phyloP scores from a whole-genome alignment of 2,888 invertebrate species.

The Atethmia centrago region DNA sequence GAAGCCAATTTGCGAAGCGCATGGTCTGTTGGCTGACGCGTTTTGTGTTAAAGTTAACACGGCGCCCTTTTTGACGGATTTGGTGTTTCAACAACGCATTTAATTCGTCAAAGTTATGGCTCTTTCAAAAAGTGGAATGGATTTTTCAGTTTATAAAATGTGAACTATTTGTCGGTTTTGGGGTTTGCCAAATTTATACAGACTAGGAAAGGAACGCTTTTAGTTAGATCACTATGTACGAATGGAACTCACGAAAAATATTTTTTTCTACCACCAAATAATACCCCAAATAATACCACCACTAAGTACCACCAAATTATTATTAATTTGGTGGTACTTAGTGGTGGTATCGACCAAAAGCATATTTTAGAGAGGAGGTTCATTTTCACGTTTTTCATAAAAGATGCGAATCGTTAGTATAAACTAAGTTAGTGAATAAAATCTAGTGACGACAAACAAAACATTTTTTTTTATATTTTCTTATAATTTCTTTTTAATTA shows the following conservation, averaged over 20 bases:
- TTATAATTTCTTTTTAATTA: too few relatives aligned
- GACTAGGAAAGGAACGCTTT: neutral
- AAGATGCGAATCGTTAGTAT: neutral
- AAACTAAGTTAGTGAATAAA: conserved; percentile 5
- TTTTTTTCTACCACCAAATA: too few relatives aligned
- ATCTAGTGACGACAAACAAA: neutral
- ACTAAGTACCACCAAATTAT: too few relatives aligned
- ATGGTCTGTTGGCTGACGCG: conserved; percentile 56
- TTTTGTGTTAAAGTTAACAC: conserved; percentile 54
- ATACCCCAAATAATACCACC: too few relatives aligned
- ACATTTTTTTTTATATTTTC: too few relatives aligned
- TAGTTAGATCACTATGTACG: too few relatives aligned
- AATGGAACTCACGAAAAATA: neutral
- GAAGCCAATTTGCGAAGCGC: conserved; percentile 71
- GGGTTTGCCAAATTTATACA: neutral
- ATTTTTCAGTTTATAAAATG: conserved; percentile 2
- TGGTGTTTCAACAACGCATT: conserved; percentile 36
- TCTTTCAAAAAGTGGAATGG: neutral
- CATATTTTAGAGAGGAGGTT: neutral
- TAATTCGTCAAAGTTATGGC: conserved; percentile 19
- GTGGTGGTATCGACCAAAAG: neutral
- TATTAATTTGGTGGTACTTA: too few relatives aligned
- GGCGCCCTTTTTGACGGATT: conserved; percentile 46
- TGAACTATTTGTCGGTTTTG: conserved; percentile 1
- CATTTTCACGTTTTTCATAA: neutral